Evolutionary conservation across 2,888 invertebrate species (phyloP).

Genomic region (Trichacis sp.): DNA sequence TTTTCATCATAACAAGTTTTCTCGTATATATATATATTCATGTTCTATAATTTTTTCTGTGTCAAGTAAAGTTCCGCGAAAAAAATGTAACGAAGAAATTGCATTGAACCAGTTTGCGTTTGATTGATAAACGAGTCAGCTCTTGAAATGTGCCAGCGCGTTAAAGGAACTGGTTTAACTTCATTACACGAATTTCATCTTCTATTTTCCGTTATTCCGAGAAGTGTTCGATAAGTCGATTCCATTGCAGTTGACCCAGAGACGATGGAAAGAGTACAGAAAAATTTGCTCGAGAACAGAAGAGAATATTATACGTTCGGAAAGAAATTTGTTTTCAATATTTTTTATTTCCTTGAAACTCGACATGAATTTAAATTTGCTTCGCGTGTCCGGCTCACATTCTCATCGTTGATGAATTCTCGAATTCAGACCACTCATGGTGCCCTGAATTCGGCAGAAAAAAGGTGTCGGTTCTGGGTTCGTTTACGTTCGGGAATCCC

Average conservation of each 20-base stretch:
- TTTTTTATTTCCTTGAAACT: no score
- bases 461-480: no score
- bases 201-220: neutral
- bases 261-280: neutral
- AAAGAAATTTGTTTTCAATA: neutral
- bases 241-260: neutral
- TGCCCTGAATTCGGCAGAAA: no score
- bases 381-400: no score
- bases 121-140: neutral
- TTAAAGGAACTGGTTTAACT: neutral
- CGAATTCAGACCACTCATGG: no score
- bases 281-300: neutral
- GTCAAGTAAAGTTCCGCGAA: no score
- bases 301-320: neutral
- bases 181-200: neutral
- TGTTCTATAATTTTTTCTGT: neutral
- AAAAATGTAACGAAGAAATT: constrained; percentile 70
- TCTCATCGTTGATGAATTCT: no score
- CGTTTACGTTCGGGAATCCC: no score
- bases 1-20: no score
- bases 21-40: no score
- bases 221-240: neutral
- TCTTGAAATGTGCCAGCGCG: no score
- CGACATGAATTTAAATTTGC: no score
- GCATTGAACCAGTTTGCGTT: neutral